Conservation (phyloP, 1,140 invertebrate genomes). For the Pectinophora gossypiella region DNA sequence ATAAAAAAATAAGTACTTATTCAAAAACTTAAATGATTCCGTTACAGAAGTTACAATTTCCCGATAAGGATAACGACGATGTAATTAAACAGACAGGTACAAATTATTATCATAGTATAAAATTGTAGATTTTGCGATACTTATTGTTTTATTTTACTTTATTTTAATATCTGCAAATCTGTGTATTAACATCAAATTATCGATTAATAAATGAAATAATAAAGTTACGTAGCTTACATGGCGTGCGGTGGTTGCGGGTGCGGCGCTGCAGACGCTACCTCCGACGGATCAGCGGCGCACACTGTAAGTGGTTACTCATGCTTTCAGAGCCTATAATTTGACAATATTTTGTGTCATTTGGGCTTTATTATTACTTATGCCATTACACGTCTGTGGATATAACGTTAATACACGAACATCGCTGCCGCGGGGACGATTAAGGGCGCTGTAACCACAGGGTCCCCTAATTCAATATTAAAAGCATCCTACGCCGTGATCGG, state of each 20-base stretch:
- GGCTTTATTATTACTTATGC: constrained; percentile 71
- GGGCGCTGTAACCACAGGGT: constrained; percentile 67
- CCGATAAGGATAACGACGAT: too few relatives aligned
- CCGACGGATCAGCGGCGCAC: constrained; percentile 55
- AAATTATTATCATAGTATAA: too few relatives aligned
- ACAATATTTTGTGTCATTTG: constrained; percentile 76
- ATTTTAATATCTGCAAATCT: too few relatives aligned
- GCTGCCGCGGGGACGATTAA: constrained; percentile 62
- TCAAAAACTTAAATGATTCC: too few relatives aligned
- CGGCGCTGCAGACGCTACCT: constrained; percentile 42
- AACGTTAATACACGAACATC: constrained; percentile 62
- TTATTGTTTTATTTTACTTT: too few relatives aligned
- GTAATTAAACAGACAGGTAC: too few relatives aligned
- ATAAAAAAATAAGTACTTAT: constrained; percentile 2
- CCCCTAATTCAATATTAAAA: constrained; percentile 75
- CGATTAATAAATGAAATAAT: too few relatives aligned
- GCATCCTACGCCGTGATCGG: constrained; percentile 69
- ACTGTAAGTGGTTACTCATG: constrained; percentile 70
- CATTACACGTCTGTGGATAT: constrained; percentile 68
- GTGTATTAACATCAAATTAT: too few relatives aligned
- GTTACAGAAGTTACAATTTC: too few relatives aligned
- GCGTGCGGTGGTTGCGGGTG: too few relatives aligned
- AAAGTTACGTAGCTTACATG: too few relatives aligned
- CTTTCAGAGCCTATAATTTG: constrained; percentile 74
- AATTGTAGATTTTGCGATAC: too few relatives aligned